These are phyloP conservation scores for Azorinus chamasolen DNA, from an alignment of 2,888 invertebrate genomes.

Conservation along the genomic window DNA sequence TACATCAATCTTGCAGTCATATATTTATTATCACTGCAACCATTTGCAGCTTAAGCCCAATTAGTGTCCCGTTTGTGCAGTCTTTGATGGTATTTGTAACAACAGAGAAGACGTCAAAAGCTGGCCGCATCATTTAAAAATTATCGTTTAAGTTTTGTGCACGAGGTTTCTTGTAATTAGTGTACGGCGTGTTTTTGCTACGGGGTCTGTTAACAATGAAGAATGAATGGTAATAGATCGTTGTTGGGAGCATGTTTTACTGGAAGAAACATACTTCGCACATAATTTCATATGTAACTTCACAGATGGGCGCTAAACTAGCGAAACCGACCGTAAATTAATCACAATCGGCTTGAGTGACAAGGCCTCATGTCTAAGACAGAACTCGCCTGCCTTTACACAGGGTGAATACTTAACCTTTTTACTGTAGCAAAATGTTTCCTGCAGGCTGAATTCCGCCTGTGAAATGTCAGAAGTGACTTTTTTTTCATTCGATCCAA, in stretches of 20 bases:
- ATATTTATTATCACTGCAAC: no score
- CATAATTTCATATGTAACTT: conserved; percentile 13
- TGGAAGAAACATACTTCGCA: not conserved
- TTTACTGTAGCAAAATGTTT: not conserved
- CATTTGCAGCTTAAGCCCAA: no score
- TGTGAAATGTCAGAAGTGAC: no score
- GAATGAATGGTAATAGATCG: no score
- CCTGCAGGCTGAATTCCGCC: no score
- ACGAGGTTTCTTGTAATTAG: no score
- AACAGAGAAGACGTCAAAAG: not conserved
- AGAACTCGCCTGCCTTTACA: conserved; percentile 1
- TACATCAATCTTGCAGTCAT: no score
- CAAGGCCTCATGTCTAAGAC: conserved; percentile 21
- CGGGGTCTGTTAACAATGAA: no score
- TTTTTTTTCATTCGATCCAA: no score
- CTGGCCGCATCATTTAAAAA: not conserved
- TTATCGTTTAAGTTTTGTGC: not conserved
- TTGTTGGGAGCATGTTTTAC: not conserved
- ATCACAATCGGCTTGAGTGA: conserved; percentile 54
- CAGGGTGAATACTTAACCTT: no score
- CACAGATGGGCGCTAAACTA: conserved; percentile 17
- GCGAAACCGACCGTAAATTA: conserved; percentile 55
- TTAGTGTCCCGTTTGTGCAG: no score
- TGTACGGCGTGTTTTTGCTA: no score
- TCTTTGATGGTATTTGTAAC: not conserved